Base-by-base conservation (phyloP, 2,888 invertebrate genomes). In the Eumacrocentrus americanus region DNA sequence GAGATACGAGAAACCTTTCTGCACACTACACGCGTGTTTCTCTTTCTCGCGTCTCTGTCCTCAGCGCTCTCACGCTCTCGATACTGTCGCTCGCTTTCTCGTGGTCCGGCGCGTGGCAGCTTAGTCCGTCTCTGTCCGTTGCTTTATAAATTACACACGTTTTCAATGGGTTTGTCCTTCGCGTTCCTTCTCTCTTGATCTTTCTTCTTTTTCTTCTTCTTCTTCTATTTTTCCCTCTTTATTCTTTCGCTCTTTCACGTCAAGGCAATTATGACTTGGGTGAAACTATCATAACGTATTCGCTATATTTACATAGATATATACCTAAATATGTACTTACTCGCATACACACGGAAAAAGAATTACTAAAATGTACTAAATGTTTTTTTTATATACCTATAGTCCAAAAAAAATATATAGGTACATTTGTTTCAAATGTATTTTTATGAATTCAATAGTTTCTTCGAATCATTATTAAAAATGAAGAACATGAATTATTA, bases 101-200 rank as follows among this genome's bases (percentile, higher is more conserved):
- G 57, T 63, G 59, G 62, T 66, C 64, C 35, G 66, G 53, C 70
- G 67, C 70, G 70, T 71, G 70, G 67, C 70, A 58, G 58, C 53
- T 54, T 46, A 34, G 34, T 56, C 47, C 64, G 55, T 69, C 66
- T 64, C 60, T 59, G 51, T 66, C 56, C 23, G 29, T 40, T 48
- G 44, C 52, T 56, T 60, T 48, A 62, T 65, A 67, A 69, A 70
- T 70, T 64, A 61, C 65, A 50, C 51, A 55, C 60, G 25, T 51
- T 67, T 69, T 68, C 70, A 67, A 68, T 68, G 65, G 59, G 59
- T 65, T 67, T 67, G 70, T 68, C 70, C 67, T 70, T 72, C 60
- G 53, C 35, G n/a, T 40, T 23, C 29, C 42, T 51, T 37, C 35
- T 44, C 38, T 25, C 16, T 35, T 14, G 16, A 22, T 48, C 44